phyloP scores from a whole-genome alignment of 2,888 invertebrate genomes.

The Abscondita cerata region DNA sequence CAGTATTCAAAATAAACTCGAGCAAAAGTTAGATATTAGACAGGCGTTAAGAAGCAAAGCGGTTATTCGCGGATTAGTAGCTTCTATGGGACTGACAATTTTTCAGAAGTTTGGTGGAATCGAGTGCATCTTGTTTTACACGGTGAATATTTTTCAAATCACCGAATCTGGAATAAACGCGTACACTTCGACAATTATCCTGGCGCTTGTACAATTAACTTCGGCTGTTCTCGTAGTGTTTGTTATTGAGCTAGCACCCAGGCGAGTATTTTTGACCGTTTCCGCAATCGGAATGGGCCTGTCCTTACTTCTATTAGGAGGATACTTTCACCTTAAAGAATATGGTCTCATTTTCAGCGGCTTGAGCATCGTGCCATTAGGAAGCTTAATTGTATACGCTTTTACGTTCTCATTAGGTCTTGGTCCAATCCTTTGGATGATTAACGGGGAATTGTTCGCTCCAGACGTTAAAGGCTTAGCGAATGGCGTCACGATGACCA shows the following conservation, averaged over 20 bases:
- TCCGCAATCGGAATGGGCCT: conserved; percentile 23
- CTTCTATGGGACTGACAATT: conserved; percentile 78
- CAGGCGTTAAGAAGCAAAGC: neutral
- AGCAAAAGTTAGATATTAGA: conserved; percentile 44
- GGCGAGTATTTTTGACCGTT: conserved; percentile 62
- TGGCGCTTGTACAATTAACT: conserved; percentile 77
- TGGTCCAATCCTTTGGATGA: conserved; percentile 37
- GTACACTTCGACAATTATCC: conserved; percentile 72
- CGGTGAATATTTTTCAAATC: conserved; percentile 71
- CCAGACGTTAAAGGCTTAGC: conserved; percentile 37
- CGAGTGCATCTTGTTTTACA: conserved; percentile 81
- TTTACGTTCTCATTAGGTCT: conserved; percentile 34
- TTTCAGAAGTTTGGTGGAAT: conserved; percentile 82
- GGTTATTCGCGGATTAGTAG: conserved; percentile 69
- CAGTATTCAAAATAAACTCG: neutral
- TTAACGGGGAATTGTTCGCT: conserved; percentile 34
- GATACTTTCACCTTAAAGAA: conserved; percentile 17
- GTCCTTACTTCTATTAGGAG: conserved; percentile 10
- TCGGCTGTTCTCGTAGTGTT: conserved; percentile 71
- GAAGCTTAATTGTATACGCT: conserved; percentile 29
- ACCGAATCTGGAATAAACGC: conserved; percentile 71
- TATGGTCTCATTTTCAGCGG: conserved; percentile 16
- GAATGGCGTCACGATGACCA: conserved; percentile 33
- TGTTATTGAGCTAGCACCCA: conserved; percentile 78
- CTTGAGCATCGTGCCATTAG: conserved; percentile 29